Percentiles rank a stretch among this genome's conserved stretches.
phyloP scores from a whole-genome alignment of 2,797 vertebrate genomes.

The Sphenodon punctatus region DNA sequence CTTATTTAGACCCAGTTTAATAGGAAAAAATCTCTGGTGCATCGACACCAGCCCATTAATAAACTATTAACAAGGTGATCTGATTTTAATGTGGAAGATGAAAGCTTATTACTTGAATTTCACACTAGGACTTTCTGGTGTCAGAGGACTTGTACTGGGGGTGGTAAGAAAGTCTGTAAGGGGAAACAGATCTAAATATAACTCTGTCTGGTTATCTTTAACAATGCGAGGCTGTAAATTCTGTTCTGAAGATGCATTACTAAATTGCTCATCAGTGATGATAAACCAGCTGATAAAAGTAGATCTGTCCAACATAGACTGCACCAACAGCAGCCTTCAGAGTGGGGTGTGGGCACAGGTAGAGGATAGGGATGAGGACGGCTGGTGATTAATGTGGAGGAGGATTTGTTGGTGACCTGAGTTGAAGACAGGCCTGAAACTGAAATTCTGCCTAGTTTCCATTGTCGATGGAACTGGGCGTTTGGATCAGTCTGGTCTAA shows the following conservation, averaged over 20 bases:
- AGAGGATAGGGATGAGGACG: too few species aligned
- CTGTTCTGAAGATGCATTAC: not conserved
- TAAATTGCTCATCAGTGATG: not conserved
- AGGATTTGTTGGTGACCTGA: too few species aligned
- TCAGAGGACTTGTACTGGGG: not conserved
- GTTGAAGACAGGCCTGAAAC: too few species aligned
- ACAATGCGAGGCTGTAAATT: not conserved
- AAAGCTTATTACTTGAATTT: not conserved
- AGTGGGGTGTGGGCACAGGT: too few species aligned
- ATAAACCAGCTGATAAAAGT: not conserved
- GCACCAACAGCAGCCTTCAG: too few species aligned
- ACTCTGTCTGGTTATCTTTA: not conserved
- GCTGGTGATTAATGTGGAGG: too few species aligned
- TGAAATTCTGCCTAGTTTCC: too few species aligned
- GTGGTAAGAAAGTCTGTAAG: not conserved
- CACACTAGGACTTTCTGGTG: not conserved
- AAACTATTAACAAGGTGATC: not conserved
- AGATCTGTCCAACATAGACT: not conserved
- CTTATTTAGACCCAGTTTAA: not conserved
- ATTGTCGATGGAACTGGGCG: too few species aligned
- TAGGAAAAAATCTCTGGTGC: not conserved
- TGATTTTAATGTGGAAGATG: not conserved
- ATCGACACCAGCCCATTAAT: not conserved
- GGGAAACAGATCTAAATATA: not conserved
- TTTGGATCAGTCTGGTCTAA: too few species aligned